Evolutionary conservation across 2,797 vertebrate genomes (phyloP), one percentile per base, ranked within the genome.

Genomic region (Micrastur ruficollis): DNA sequence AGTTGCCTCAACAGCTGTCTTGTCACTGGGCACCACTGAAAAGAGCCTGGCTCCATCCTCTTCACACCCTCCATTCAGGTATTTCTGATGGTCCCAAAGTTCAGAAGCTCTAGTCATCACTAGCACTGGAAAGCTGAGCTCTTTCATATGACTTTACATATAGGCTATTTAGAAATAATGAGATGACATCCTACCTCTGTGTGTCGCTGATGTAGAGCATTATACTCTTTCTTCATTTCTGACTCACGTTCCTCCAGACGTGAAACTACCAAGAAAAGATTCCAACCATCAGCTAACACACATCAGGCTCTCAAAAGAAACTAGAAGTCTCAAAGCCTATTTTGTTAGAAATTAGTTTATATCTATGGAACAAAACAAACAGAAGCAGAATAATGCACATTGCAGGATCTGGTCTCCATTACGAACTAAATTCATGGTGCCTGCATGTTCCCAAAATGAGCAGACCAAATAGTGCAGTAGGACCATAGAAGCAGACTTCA

Each of bases 221-320:
- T 99, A 88, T 99, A 99, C 68, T 99, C 99, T 94, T 99, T 99
- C 98, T 99, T 99, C 99, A 99, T 99, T 97, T 99, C 99, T 0
- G 99, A 98, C 92, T 99, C 99, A 63, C 99, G 98, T 81, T 99
- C 99, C 95, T 99, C 99, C 97, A 99, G 92, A 50, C 99, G 98
- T 87, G 99, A 98, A 97, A 99, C 99, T 99, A 88, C 7, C 79
- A 98, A 86, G 74, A 94, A 49, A 96, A 85, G 74, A 95, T 46
- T 72, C 49, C 66, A 68, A 34, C 34, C 50, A 52, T 91, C 67
- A 96, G 40, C 40, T 56, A 91, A 55, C 40, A 79, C 12, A 61
- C 9, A 36, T 3, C 15, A 38, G 32, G 63, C 40, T 86, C 70
- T 65, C 44, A 68, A 73, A 58, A 78, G 15, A 76, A 87, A 87